Conservation (phyloP, 2,113 vertebrate species). For the Felis chaus region DNA sequence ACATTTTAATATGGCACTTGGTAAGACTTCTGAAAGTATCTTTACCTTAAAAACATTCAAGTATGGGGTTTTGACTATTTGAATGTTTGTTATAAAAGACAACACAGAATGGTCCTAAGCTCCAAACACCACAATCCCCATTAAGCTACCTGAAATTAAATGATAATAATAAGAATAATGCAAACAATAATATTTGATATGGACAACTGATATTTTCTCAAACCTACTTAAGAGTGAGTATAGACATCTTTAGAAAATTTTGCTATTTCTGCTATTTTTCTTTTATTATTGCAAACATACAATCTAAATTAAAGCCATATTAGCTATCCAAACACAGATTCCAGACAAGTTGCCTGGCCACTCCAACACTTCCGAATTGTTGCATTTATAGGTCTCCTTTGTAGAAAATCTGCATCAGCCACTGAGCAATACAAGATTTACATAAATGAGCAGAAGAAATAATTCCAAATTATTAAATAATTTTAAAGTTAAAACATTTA, state of each 20-base stretch:
- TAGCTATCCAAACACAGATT: not conserved
- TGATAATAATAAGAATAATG: not conserved
- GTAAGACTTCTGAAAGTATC: not conserved
- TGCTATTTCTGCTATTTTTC: not conserved
- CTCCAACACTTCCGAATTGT: not conserved
- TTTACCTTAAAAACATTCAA: not conserved
- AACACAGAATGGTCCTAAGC: not conserved
- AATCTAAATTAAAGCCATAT: not conserved
- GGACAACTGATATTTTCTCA: not conserved
- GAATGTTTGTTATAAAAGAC: not conserved
- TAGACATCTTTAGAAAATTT: not conserved
- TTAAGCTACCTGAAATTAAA: not conserved
- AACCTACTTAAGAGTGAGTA: not conserved
- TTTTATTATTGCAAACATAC: not conserved
- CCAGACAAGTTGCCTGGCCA: not conserved
- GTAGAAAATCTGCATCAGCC: not conserved
- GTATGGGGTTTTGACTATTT: not conserved
- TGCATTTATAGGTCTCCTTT: not conserved
- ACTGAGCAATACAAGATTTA: not conserved
- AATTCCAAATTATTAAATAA: constrained; percentile 15
- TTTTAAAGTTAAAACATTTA: not conserved
- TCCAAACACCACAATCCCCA: not conserved
- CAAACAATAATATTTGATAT: not conserved
- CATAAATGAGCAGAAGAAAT: not conserved
- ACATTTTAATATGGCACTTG: not conserved